These are phyloP conservation scores for Branchellion lobata DNA, from an alignment of 2,888 invertebrate genomes.

Conservation along the genomic window DNA sequence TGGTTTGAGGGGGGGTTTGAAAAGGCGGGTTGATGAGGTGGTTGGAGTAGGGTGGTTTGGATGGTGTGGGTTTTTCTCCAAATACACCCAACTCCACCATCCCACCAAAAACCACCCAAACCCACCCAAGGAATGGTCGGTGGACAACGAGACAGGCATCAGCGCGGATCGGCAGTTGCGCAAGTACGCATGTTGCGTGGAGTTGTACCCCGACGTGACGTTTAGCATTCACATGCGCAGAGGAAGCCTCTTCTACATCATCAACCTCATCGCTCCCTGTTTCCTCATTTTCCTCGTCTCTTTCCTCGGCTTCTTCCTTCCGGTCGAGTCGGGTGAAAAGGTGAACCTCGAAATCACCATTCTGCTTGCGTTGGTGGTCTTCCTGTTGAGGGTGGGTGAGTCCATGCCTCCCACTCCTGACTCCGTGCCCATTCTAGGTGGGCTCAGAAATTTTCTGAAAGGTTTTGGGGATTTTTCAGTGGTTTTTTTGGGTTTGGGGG, in stretches of 20 bases:
- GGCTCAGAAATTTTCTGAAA: neutral
- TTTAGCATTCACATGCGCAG: slow-evolving; percentile 55
- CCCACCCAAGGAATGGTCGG: slow-evolving; percentile 66
- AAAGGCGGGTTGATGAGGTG: too few species aligned
- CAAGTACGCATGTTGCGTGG: slow-evolving; percentile 54
- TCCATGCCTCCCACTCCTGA: slow-evolving; percentile 55
- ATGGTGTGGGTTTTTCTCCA: neutral
- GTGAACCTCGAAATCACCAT: slow-evolving; percentile 55
- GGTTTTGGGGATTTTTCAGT: too few species aligned
- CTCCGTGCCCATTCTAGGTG: slow-evolving; percentile 54
- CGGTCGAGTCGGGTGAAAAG: slow-evolving; percentile 55
- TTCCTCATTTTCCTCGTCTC: slow-evolving; percentile 55
- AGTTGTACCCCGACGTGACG: slow-evolving; percentile 55
- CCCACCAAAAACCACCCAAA: too few species aligned
- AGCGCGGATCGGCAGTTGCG: slow-evolving; percentile 50
- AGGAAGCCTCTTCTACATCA: slow-evolving; percentile 55
- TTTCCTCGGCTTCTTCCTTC: slow-evolving; percentile 55
- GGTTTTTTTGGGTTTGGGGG: too few species aligned
- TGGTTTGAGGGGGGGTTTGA: too few species aligned
- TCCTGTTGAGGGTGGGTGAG: slow-evolving; percentile 54
- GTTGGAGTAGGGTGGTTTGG: too few species aligned
- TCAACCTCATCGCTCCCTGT: slow-evolving; percentile 55
- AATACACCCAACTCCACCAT: too few species aligned
- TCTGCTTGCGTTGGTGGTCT: slow-evolving; percentile 54
- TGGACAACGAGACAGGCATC: slow-evolving; percentile 50